These are phyloP conservation scores for Cyprinella venusta DNA, from an alignment of 2,797 vertebrate species.

Conservation along the genomic window DNA sequence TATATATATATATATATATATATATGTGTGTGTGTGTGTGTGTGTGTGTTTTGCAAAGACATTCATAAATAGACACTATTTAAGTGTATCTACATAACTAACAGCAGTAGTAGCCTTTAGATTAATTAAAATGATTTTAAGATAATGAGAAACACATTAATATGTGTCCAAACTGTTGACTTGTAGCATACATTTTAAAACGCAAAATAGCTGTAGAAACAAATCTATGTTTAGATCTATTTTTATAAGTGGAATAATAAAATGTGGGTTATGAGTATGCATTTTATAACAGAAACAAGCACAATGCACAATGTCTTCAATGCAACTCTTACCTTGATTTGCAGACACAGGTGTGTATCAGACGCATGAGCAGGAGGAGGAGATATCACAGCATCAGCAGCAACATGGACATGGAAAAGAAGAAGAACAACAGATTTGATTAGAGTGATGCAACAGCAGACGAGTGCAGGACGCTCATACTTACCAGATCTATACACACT, in stretches of 20 bases:
- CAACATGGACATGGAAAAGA: slow-evolving; percentile 71
- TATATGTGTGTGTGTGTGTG: too few species aligned
- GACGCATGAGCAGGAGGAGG: slow-evolving; percentile 35
- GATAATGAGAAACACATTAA: not conserved
- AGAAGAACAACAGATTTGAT: slow-evolving; percentile 58
- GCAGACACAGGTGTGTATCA: slow-evolving; percentile 53
- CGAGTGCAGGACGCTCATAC: slow-evolving; percentile 64
- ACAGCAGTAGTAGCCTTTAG: not conserved
- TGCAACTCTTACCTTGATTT: slow-evolving; percentile 77
- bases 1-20: not conserved
- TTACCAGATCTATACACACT: slow-evolving; percentile 63
- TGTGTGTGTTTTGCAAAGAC: too few species aligned
- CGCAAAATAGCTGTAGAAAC: not conserved
- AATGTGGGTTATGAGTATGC: not conserved
- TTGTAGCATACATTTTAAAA: not conserved
- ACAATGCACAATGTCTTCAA: too few species aligned
- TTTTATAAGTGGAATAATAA: not conserved
- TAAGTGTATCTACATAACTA: not conserved
- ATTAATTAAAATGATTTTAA: rapidly evolving
- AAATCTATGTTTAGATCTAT: not conserved
- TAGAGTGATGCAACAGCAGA: slow-evolving; percentile 65
- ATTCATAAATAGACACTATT: not conserved
- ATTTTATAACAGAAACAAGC: not conserved
- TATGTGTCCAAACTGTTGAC: not conserved
- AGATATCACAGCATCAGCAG: slow-evolving; percentile 43